Base-by-base conservation (phyloP, 1,140 invertebrate species). In the Eufriesea mexicana region DNA sequence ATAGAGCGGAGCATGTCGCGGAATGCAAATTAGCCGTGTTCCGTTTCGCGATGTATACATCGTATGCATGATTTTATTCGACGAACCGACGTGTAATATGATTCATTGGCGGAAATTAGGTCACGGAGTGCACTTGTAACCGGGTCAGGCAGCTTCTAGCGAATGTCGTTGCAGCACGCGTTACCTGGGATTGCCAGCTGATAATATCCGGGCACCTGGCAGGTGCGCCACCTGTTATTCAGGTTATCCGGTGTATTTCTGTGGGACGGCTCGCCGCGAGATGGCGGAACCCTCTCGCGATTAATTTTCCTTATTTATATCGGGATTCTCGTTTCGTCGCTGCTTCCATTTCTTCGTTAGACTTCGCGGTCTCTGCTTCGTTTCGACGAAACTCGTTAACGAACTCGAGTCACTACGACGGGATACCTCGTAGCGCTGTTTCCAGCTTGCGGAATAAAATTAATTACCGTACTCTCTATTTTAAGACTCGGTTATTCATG, bases 201-300 rank as follows among this genome's bases (percentile, higher is more conserved):
- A 86, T 83, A 83, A 78, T 74, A 83, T 77, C 49, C 42, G 42
- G 54, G 81, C 74, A 78, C 74, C 74, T 70, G 76, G 68, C 76
- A 87, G 79, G 70, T 79, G 66, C 78, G 59, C 84, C 84, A 84
- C 75, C 84, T 86, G 84, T 83, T 87, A 87, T 78, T 86, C 75
- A 68, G 51, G 66, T 71, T 70, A 54, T 67, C 23, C 66, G 59
- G 72, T 74, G 57, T 55, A 16, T 70, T 23, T 35, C 23, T 61
- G 28, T 42, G 28, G 61, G n/a, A 42, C 14, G 28, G 14, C 28
- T 66, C 61, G n/a, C 71, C 84, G 62, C 67, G 59, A 80, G 59
- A 86, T 66, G 59, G 66, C 72, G 20, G 66, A 78, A 20, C 75
- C 45, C 42, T 25, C 25, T 2, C 7, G 28, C 20, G 47, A 70